Conservation (phyloP, 35 echinoderm and acorn worm genomes). For the Heliocidaris tuberculata region DNA sequence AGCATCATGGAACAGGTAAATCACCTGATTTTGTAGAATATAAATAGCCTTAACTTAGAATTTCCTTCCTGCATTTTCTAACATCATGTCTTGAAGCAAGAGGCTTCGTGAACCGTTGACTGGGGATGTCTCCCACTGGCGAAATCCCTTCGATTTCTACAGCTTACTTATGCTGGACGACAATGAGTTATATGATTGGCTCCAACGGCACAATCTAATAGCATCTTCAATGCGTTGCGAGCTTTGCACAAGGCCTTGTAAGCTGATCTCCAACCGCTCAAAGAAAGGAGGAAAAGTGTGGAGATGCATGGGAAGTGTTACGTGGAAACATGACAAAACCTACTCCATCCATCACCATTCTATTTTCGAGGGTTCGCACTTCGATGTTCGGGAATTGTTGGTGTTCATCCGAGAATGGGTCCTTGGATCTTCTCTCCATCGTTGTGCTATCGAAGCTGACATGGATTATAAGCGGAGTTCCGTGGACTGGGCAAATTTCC, state of each 20-base stretch:
- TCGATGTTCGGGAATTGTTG: conserved; percentile 19
- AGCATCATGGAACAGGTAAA: not conserved
- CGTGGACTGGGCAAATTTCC: not conserved
- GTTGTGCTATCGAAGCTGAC: not conserved
- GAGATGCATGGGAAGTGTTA: not conserved
- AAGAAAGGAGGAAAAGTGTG: conserved; percentile 7
- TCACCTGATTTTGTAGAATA: conserved; percentile 14
- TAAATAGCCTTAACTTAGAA: not conserved
- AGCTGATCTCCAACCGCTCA: not conserved
- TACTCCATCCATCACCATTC: not conserved
- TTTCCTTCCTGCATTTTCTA: not conserved
- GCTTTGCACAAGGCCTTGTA: not conserved
- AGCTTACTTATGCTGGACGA: not conserved
- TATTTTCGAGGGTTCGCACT: conserved; percentile 18
- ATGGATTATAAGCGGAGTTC: conserved; percentile 27
- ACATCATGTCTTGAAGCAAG: conserved; percentile 40
- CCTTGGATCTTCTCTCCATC: conserved; percentile 8
- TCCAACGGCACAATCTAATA: not conserved
- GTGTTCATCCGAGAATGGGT: not conserved
- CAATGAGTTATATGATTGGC: not conserved
- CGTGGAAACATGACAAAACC: conserved; percentile 1
- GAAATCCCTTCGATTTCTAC: conserved; percentile 13
- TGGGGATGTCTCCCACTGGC: not conserved
- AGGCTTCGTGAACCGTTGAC: too few relatives aligned
- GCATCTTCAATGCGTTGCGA: not conserved